phyloP scores from a whole-genome alignment of 2,888 invertebrate species.

The Parnassius mnemosyne region DNA sequence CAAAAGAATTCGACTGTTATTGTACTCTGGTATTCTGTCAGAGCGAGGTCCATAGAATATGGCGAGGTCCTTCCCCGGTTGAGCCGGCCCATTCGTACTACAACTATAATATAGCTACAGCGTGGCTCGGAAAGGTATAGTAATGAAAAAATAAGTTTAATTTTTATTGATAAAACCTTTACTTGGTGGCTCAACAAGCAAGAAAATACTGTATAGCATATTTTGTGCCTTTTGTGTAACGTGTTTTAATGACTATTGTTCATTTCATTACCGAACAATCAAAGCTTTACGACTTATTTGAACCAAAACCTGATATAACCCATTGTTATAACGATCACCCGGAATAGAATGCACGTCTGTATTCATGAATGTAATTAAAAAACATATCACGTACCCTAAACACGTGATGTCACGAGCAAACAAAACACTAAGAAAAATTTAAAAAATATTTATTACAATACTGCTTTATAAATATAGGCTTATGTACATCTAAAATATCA shows the following conservation, averaged over 20 bases:
- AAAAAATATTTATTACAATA: conserved; percentile 74
- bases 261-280: conserved; percentile 20
- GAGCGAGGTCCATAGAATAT: too few relatives aligned
- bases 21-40: too few relatives aligned
- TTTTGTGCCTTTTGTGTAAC: conserved; percentile 2
- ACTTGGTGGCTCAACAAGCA: too few relatives aligned
- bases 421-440: conserved; percentile 55
- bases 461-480: conserved; percentile 65
- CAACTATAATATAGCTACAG: too few relatives aligned
- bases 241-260: conserved; percentile 16
- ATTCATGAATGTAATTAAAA: conserved; percentile 11
- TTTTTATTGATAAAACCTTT: too few relatives aligned
- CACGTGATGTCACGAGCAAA: conserved; percentile 26
- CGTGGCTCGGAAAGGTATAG: too few relatives aligned
- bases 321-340: conserved; percentile 19
- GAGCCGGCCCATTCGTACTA: too few relatives aligned
- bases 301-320: conserved; percentile 17
- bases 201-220: neutral
- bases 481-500: conserved; percentile 57
- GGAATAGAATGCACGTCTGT: conserved; percentile 7
- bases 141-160: too few relatives aligned
- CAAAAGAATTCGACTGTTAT: too few relatives aligned
- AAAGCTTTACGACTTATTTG: conserved; percentile 18
- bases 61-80: too few relatives aligned
- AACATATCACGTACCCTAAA: conserved; percentile 6